Base-by-base conservation (phyloP, 2,797 vertebrate genomes). In the Mycteria americana region DNA sequence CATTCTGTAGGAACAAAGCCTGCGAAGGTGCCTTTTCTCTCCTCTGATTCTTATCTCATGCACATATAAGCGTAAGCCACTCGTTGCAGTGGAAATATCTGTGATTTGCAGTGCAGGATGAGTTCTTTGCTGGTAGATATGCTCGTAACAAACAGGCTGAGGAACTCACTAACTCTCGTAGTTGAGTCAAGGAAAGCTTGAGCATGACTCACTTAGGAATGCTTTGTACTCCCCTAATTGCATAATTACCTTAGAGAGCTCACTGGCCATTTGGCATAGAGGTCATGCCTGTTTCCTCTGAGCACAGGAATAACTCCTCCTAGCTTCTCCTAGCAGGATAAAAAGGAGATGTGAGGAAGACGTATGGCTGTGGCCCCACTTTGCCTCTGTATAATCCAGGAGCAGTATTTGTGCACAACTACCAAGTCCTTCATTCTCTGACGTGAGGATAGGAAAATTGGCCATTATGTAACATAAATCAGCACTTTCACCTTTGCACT, bases 191-290 rank as follows among this genome's bases (percentile, higher is more conserved):
- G 67, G 77, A 93, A 93, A 92, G 82, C 85, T 88, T 64, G 27
- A 82, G 87, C 23, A 48, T 96, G 95, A 97, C 63, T 96, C 95
- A 96, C 89, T 95, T 68, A 90, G 91, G 92, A 97, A 95, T 97
- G 96, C 95, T 97, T 96, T 97, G 91, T 97, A 95, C 81, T 94
- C 65, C 33, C 23, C 81, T 93, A 96, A 97, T 94, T 95, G 91
- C 96, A 64, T 92, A 94, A 97, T 96, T 93, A 92, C 91, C 69
- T 85, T 84, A 91, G 73, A 96, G 85, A 74, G 48, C 92, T 96
- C 73, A 56, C 62, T 96, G 93, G 73, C 93, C 93, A 90, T 96
- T 96, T 96, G 96, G 94, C 83, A 70, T 13, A 86, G 85, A 85
- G 92, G 89, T 94, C 94, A 95, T 56, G 89, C 94, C 85, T 94